phyloP scores from a whole-genome alignment of 2,888 invertebrate species.

The Brachylomia viminalis region DNA sequence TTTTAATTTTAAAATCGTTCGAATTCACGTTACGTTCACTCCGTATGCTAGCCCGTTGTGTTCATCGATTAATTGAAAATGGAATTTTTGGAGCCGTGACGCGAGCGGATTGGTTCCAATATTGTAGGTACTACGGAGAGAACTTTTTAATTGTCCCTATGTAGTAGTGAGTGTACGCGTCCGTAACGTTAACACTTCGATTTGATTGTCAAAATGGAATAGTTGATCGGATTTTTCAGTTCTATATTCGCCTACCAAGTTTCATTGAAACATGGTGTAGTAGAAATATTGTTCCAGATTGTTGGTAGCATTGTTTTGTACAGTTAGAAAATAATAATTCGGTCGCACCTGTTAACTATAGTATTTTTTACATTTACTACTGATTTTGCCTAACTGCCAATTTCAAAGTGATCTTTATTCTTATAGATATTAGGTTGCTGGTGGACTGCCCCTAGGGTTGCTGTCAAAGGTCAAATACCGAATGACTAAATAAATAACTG shows the following conservation, averaged over 20 bases:
- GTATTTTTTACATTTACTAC: neutral
- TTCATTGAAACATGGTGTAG: neutral
- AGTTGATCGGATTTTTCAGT: constrained; percentile 16
- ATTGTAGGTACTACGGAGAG: constrained; percentile 27
- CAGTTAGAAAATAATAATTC: neutral
- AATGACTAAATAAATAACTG: no score
- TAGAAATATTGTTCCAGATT: neutral
- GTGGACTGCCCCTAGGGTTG: neutral
- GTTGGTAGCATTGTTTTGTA: no score
- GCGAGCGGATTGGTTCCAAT: constrained; percentile 46
- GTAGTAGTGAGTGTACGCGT: constrained; percentile 1
- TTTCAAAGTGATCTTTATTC: neutral
- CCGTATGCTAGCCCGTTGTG: neutral
- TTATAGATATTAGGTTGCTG: neutral
- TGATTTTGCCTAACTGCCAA: neutral
- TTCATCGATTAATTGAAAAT: constrained; percentile 64
- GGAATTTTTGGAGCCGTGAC: constrained; percentile 57
- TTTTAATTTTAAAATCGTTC: neutral
- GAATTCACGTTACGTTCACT: neutral
- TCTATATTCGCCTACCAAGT: neutral
- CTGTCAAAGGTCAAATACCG: neutral
- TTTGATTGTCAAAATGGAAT: constrained; percentile 48
- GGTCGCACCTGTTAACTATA: no score
- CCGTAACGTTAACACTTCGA: constrained; percentile 34
- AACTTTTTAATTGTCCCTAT: constrained; percentile 51